A percentile compares a stretch with the other conserved stretches of the same genome.
These are phyloP conservation scores for Chelonus formosanus DNA, from an alignment of 2,888 invertebrate species.

Conservation along the genomic window DNA sequence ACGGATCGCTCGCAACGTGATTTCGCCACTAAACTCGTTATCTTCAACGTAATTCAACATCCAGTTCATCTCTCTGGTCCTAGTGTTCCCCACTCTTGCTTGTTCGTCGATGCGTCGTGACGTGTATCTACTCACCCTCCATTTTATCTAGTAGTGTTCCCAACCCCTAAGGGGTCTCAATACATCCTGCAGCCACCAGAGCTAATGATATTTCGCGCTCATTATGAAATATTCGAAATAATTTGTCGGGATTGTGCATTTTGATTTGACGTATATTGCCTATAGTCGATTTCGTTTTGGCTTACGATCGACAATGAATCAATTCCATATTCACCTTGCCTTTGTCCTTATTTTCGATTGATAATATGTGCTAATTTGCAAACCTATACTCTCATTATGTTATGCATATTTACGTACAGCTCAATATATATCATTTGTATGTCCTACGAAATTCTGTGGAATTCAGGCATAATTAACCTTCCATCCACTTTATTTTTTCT, in stretches of 20 bases:
- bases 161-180: slow-evolving; percentile 26
- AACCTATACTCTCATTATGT: slow-evolving; percentile 16
- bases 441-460: background rate
- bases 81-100: slow-evolving; percentile 35
- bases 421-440: slow-evolving; percentile 1
- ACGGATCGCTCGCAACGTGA: slow-evolving; percentile 61
- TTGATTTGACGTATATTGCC: slow-evolving; percentile 58
- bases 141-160: slow-evolving; percentile 15
- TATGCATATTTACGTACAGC: slow-evolving; percentile 2
- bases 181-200: slow-evolving; percentile 35
- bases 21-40: slow-evolving; percentile 63
- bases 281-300: slow-evolving; percentile 34
- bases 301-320: slow-evolving; percentile 41
- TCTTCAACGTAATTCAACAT: slow-evolving; percentile 61
- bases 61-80: slow-evolving; percentile 30
- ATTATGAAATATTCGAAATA: slow-evolving; percentile 64
- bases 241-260: slow-evolving; percentile 62
- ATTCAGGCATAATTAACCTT: no score
- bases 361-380: no score
- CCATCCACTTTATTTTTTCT: no score
- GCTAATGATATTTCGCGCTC: slow-evolving; percentile 62
- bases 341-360: slow-evolving; percentile 13
- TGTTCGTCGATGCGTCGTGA: slow-evolving; percentile 48
- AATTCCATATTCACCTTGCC: slow-evolving; percentile 35
- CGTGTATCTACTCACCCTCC: slow-evolving; percentile 43